These are phyloP conservation scores for Poecilia wingei DNA, from an alignment of 2,797 vertebrate species.

Conservation along the genomic window DNA sequence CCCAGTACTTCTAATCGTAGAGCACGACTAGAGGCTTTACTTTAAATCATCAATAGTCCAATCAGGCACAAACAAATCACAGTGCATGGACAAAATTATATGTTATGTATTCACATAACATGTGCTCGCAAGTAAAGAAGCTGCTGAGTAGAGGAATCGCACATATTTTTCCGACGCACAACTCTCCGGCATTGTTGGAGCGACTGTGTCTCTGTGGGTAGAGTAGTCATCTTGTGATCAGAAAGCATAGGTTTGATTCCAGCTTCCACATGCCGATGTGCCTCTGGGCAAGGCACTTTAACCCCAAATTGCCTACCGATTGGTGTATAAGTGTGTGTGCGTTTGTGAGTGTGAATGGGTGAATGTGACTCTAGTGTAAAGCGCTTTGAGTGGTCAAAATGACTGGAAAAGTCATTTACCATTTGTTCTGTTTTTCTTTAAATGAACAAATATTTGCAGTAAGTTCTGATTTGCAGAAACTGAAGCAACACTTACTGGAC, in stretches of 20 bases:
- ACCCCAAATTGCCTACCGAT: too few relatives aligned
- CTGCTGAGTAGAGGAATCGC: not conserved
- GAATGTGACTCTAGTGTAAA: too few relatives aligned
- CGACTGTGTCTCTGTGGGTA: too few relatives aligned
- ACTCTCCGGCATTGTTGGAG: not conserved
- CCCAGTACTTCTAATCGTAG: not conserved
- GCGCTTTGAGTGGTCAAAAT: too few relatives aligned
- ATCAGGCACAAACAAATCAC: not conserved
- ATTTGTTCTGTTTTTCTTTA: not conserved
- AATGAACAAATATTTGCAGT: not conserved
- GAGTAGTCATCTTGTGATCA: too few relatives aligned
- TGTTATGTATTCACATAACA: not conserved
- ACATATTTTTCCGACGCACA: not conserved
- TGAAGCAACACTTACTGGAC: not conserved
- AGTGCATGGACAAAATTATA: not conserved
- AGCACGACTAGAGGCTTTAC: not conserved
- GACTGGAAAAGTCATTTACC: too few relatives aligned
- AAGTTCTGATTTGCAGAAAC: not conserved
- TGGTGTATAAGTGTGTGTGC: too few relatives aligned
- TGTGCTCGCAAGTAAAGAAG: not conserved
- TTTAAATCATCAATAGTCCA: not conserved
- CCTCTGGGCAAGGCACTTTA: too few relatives aligned
- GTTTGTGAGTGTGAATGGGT: too few relatives aligned
- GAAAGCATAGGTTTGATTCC: too few relatives aligned
- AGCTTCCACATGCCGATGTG: too few relatives aligned